Evolutionary conservation across 1,140 invertebrate species (phyloP).

Genomic region (Arion vulgaris): DNA sequence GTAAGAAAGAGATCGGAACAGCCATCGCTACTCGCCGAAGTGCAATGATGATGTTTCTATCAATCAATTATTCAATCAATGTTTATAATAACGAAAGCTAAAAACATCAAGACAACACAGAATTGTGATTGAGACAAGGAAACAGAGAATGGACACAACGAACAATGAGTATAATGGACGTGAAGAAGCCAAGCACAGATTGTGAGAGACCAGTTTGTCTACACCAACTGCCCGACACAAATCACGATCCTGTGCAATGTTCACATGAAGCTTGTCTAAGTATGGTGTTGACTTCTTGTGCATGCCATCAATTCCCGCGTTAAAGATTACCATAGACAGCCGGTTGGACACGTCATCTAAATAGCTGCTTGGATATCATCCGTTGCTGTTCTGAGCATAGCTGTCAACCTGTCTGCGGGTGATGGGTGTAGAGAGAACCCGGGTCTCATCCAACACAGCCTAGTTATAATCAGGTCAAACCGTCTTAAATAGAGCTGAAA

Average conservation of each 20-base stretch:
- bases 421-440: conserved; percentile 25
- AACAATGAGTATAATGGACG: too few relatives aligned
- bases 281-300: background rate
- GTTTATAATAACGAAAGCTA: too few relatives aligned
- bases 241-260: background rate
- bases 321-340: conserved; percentile 7
- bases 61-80: too few relatives aligned
- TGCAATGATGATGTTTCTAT: too few relatives aligned
- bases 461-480: conserved; percentile 38
- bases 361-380: background rate
- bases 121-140: too few relatives aligned
- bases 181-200: too few relatives aligned
- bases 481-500: conserved; percentile 46
- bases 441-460: background rate
- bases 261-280: background rate
- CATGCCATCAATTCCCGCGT: conserved; percentile 1
- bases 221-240: too few relatives aligned
- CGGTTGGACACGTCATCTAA: background rate
- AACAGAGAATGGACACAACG: too few relatives aligned
- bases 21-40: too few relatives aligned
- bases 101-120: too few relatives aligned
- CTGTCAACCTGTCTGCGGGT: conserved; percentile 25
- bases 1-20: too few relatives aligned
- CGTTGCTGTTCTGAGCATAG: background rate
- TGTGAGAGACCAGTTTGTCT: too few relatives aligned